Percentiles rank a stretch among this genome's conserved stretches.
Evolutionary conservation across 2,797 vertebrate species (phyloP).

Genomic region (Masticophis lateralis): DNA sequence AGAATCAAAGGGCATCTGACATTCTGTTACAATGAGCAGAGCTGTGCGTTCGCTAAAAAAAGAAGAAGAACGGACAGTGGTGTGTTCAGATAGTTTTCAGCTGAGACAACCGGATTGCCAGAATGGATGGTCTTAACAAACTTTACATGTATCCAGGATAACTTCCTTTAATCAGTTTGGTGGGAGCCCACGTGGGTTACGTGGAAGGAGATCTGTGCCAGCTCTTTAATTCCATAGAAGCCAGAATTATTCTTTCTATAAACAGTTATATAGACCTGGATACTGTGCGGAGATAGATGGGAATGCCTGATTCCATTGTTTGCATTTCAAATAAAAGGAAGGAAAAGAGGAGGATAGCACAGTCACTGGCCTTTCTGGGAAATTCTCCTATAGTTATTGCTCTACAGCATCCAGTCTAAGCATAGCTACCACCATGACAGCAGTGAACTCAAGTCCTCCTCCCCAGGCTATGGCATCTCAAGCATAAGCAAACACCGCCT

Average conservation of each 20-base stretch:
- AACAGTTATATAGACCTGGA: background rate
- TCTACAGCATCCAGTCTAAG: background rate
- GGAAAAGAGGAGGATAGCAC: too few species aligned
- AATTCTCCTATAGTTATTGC: background rate
- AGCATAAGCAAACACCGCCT: background rate
- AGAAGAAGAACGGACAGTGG: background rate
- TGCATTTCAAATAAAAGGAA: background rate
- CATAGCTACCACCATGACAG: background rate
- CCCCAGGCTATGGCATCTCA: background rate
- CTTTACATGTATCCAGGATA: background rate
- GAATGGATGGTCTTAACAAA: too few species aligned
- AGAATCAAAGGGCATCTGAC: background rate
- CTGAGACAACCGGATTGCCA: background rate
- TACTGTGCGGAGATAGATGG: background rate
- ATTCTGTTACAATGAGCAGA: background rate
- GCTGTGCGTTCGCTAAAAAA: background rate
- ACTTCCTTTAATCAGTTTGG: background rate
- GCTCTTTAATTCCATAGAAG: background rate
- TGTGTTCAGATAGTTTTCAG: background rate
- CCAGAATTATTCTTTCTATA: background rate
- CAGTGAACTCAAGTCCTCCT: background rate
- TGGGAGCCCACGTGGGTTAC: background rate
- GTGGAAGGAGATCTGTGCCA: background rate
- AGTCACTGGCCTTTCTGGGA: background rate
- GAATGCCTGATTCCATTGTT: background rate